Percentiles rank a stretch among this genome's conserved stretches.
Conservation (phyloP, 2,113 vertebrate species). For the Vireo altiloquus region DNA sequence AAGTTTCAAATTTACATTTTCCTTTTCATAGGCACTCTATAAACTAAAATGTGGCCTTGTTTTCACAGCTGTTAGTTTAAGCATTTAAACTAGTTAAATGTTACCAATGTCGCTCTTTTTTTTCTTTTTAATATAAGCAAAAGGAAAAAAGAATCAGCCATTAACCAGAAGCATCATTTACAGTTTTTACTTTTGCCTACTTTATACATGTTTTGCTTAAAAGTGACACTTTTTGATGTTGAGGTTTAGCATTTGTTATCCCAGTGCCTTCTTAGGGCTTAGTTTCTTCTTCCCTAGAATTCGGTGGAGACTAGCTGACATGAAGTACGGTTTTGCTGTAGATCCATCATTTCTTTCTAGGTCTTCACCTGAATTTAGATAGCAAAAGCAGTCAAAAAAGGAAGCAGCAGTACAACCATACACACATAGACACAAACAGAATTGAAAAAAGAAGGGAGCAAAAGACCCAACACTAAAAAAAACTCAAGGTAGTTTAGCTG, state of each 20-base stretch:
- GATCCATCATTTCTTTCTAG: conserved; percentile 95
- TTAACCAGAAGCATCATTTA: conserved; percentile 63
- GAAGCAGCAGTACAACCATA: background rate
- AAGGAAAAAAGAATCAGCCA: conserved; percentile 56
- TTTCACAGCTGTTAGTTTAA: conserved; percentile 48
- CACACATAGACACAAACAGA: background rate
- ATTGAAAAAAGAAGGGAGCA: conserved; percentile 32
- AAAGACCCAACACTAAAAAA: conserved; percentile 25
- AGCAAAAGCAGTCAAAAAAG: conserved; percentile 47
- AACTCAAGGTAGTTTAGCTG: background rate
- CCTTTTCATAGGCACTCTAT: conserved; percentile 66
- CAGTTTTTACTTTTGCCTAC: conserved; percentile 49
- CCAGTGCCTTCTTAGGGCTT: conserved; percentile 74
- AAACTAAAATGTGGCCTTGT: conserved; percentile 49
- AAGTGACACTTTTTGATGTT: conserved; percentile 35
- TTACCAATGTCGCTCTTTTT: background rate
- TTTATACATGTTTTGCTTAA: conserved; percentile 49
- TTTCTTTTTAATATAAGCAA: conserved; percentile 39
- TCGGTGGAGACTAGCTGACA: conserved; percentile 88
- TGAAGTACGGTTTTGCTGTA: conserved; percentile 90
- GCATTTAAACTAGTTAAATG: background rate
- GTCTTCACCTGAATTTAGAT: conserved; percentile 86
- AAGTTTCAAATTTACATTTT: conserved; percentile 67
- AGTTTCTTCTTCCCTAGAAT: conserved; percentile 87
- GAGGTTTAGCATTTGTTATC: conserved; percentile 56